Conservation (phyloP, 2,888 invertebrate genomes). For the Thumatha senex region DNA sequence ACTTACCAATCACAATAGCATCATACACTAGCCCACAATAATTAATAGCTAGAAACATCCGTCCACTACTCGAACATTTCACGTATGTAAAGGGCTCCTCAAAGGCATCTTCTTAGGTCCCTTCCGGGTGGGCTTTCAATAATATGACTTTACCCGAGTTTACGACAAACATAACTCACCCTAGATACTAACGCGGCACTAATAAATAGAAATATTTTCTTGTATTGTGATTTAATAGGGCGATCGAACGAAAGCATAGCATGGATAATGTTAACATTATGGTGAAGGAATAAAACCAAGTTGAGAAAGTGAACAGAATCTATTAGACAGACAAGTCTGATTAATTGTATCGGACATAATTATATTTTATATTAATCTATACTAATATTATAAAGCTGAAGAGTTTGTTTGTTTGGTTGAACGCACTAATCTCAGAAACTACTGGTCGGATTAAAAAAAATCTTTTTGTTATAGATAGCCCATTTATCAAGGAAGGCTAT, state of each 20-base stretch:
- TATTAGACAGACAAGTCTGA: too few species aligned
- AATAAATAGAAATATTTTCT: conserved; percentile 78
- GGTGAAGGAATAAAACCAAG: too few species aligned
- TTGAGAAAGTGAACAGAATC: too few species aligned
- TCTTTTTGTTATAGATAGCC: too few species aligned
- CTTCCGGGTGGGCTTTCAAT: conserved; percentile 65
- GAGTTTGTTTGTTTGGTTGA: too few species aligned
- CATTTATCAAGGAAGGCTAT: too few species aligned
- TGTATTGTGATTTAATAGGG: conserved; percentile 72
- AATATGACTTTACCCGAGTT: conserved; percentile 57
- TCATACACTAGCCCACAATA: not conserved
- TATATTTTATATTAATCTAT: too few species aligned
- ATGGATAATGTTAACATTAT: conserved; percentile 37
- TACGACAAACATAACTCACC: conserved; percentile 75
- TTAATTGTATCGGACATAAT: too few species aligned
- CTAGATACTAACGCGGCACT: conserved; percentile 60
- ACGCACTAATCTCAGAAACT: too few species aligned
- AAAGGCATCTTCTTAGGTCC: conserved; percentile 3
- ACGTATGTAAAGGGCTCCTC: not conserved
- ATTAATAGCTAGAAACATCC: conserved; percentile 8
- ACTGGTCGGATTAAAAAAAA: too few species aligned
- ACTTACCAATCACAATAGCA: not conserved
- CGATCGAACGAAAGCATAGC: conserved; percentile 26
- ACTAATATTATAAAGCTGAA: too few species aligned
- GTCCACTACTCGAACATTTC: conserved; percentile 7